Conservation (phyloP, 2,113 vertebrate genomes). For the Sturnira hondurensis region DNA sequence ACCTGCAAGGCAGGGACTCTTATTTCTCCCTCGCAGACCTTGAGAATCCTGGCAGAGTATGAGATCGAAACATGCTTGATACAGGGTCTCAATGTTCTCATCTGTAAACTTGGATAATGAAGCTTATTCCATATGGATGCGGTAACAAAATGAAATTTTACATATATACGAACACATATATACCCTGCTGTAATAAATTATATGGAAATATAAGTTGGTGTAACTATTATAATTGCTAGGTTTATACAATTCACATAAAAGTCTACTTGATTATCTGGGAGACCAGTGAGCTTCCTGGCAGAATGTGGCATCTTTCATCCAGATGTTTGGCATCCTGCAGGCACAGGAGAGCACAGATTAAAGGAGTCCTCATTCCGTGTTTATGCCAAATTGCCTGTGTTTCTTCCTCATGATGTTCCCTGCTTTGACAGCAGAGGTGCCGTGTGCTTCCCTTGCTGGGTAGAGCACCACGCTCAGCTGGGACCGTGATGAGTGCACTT, state of each 20-base stretch:
- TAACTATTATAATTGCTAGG: slow-evolving; percentile 42
- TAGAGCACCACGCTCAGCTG: background rate
- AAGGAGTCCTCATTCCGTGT: slow-evolving; percentile 23
- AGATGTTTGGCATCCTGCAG: slow-evolving; percentile 67
- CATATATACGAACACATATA: background rate
- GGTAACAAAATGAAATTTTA: background rate
- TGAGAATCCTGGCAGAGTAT: background rate
- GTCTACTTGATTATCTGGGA: slow-evolving; percentile 55
- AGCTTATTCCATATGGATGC: background rate
- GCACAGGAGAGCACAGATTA: slow-evolving; percentile 52
- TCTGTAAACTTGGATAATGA: slow-evolving; percentile 38
- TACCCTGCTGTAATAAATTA: slow-evolving; percentile 36
- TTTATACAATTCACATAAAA: slow-evolving; percentile 63
- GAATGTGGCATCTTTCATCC: slow-evolving; percentile 53
- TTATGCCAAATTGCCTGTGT: slow-evolving; percentile 36
- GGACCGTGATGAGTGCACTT: background rate
- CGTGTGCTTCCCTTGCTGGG: slow-evolving; percentile 22
- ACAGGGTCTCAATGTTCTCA: background rate
- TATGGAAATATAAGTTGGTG: slow-evolving; percentile 31
- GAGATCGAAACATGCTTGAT: background rate
- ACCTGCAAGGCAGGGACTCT: background rate
- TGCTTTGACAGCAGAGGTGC: slow-evolving; percentile 13
- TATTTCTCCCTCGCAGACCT: background rate
- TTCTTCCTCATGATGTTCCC: slow-evolving; percentile 5
- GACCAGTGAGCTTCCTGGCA: background rate